Evolutionary conservation across 2,113 vertebrate species (phyloP).

Genomic region (Neopipo cinnamomea): DNA sequence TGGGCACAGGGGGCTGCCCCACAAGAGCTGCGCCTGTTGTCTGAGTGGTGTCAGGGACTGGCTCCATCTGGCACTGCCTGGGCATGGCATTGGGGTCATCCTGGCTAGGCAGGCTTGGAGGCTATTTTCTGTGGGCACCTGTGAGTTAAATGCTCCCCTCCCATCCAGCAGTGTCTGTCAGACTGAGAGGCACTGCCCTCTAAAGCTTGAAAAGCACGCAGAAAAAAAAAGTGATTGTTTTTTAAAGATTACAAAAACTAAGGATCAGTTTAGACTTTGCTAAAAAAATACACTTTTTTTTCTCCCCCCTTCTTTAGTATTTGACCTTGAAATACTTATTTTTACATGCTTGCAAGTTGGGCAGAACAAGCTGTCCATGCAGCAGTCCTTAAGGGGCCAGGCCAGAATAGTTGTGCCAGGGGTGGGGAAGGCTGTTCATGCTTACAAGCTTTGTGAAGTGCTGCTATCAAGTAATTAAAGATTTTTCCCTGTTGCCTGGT

Average conservation of each 20-base stretch:
- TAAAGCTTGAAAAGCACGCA: not conserved
- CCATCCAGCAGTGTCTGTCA: not conserved
- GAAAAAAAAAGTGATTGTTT: not conserved
- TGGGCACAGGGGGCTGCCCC: rapidly evolving
- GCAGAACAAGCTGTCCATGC: not conserved
- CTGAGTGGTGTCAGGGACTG: not conserved
- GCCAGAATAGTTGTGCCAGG: not conserved
- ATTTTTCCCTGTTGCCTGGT: not conserved
- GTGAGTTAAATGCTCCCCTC: not conserved
- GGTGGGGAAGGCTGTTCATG: not conserved
- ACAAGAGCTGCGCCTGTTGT: not conserved
- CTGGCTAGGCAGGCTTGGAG: not conserved
- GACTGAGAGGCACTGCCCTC: not conserved
- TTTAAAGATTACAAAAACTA: not conserved
- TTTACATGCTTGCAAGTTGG: not conserved
- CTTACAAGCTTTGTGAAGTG: not conserved
- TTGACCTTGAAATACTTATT: constrained; percentile 9
- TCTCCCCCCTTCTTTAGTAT: not conserved
- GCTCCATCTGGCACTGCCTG: not conserved
- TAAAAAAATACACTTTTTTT: not conserved
- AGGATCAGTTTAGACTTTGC: not conserved
- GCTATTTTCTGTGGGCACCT: not conserved
- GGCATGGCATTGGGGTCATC: rapidly evolving
- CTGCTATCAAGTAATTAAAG: not conserved
- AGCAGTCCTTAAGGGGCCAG: not conserved